Conservation (phyloP, 2,797 vertebrate species). For the Otus scops region DNA sequence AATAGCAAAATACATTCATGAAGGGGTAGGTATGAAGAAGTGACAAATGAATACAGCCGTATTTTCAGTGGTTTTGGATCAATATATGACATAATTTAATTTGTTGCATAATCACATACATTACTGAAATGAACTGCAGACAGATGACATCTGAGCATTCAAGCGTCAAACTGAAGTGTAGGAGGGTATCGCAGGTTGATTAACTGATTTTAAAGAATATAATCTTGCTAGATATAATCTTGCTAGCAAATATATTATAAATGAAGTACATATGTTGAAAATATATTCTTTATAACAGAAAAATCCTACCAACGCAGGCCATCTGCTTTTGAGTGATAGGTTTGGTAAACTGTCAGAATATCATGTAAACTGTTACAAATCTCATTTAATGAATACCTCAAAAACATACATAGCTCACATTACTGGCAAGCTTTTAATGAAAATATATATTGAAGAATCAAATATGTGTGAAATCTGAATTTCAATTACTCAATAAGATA, state of each 20-base stretch:
- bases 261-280: slow-evolving; percentile 6
- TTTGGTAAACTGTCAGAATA: slow-evolving; percentile 56
- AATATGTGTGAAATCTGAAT: slow-evolving; percentile 23
- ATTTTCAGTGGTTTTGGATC: neutral
- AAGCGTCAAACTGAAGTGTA: neutral
- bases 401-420: slow-evolving; percentile 38
- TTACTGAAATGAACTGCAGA: neutral
- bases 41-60: neutral
- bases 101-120: neutral
- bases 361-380: slow-evolving; percentile 60
- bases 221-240: neutral
- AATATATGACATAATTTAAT: neutral
- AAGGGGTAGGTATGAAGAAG: neutral
- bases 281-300: slow-evolving; percentile 24
- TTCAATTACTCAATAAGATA: slow-evolving; percentile 23
- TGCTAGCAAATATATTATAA: neutral
- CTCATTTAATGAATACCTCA: slow-evolving; percentile 32
- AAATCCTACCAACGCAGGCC: slow-evolving; percentile 36
- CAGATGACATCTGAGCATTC: neutral
- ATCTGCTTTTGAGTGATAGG: slow-evolving; percentile 61
- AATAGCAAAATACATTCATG: neutral
- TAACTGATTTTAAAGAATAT: slow-evolving; percentile 12
- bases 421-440: slow-evolving; percentile 50
- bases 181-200: neutral
- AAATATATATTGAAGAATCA: slow-evolving; percentile 42